These are phyloP conservation scores for Tarsius wallacei DNA, from an alignment of 2,797 vertebrate species.

Conservation along the genomic window DNA sequence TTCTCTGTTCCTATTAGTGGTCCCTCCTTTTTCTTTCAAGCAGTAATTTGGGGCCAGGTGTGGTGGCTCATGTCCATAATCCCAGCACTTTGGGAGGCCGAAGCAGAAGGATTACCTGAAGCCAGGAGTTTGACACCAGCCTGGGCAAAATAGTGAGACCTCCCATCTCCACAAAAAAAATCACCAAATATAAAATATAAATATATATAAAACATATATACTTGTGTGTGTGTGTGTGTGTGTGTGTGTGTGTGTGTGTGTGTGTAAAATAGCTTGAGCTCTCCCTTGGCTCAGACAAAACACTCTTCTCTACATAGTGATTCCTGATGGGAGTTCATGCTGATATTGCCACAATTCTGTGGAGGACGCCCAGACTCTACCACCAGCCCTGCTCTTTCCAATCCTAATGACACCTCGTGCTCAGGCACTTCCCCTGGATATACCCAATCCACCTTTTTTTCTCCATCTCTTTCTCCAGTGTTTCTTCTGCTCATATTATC, in stretches of 20 bases:
- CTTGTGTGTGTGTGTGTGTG: too few species aligned
- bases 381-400: not conserved
- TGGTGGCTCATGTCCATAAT: too few species aligned
- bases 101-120: too few species aligned
- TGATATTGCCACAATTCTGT: not conserved
- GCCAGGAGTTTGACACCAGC: too few species aligned
- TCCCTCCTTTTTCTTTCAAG: not conserved
- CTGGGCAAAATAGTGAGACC: too few species aligned
- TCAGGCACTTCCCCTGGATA: not conserved
- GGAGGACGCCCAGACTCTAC: not conserved
- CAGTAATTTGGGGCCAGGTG: not conserved
- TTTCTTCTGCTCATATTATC: not conserved
- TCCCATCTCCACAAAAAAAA: too few species aligned
- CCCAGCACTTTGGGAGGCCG: too few species aligned
- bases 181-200: too few species aligned
- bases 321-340: not conserved
- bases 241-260: too few species aligned
- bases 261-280: not conserved
- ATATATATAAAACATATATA: too few species aligned
- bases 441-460: not conserved
- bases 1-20: not conserved
- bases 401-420: not conserved
- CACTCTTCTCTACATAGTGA: not conserved
- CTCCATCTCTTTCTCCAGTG: not conserved
- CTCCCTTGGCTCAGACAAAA: not conserved